A percentile compares a stretch with the other conserved stretches of the same genome.
Conservation (phyloP, 1,140 invertebrate species). For the Ectropis grisescens region DNA sequence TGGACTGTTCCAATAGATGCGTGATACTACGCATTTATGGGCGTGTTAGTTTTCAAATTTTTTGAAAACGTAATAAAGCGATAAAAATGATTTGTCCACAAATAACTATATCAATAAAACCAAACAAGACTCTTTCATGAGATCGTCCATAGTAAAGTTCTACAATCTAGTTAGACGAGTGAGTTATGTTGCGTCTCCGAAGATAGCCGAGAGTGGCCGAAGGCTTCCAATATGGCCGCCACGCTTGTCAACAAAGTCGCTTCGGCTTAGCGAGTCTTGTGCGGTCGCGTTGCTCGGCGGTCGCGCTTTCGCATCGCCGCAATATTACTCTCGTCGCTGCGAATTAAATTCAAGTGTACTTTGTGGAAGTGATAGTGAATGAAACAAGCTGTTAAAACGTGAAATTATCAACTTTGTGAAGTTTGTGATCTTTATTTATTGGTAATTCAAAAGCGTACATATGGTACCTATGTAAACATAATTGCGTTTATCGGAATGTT, state of each 20-base stretch:
- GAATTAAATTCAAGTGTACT: conserved; percentile 18
- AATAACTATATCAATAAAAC: no score
- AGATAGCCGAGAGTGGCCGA: conserved; percentile 33
- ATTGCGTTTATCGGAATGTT: conserved; percentile 6
- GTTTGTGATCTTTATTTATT: conserved; percentile 3
- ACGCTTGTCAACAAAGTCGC: conserved; percentile 64
- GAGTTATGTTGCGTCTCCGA: conserved; percentile 27
- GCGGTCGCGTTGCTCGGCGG: conserved; percentile 4
- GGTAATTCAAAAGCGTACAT: conserved; percentile 1
- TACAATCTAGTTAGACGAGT: no score
- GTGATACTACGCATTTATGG: no score
- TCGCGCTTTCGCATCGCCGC: conserved; percentile 19
- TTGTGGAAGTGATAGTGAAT: conserved; percentile 12
- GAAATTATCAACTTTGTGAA: neutral
- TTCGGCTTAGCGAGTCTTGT: conserved; percentile 26
- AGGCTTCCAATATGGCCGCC: conserved; percentile 46
- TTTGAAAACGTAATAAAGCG: no score
- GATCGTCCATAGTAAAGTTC: no score
- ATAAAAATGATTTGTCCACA: no score
- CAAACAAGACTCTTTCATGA: no score
- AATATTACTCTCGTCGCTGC: conserved; percentile 7
- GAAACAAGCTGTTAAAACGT: conserved; percentile 1
- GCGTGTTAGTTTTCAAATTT: no score
- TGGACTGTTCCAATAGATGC: no score
- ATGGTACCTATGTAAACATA: conserved; percentile 9